phyloP scores from a whole-genome alignment of 1,140 invertebrate species.

The Pseudobourletiella spinata region DNA sequence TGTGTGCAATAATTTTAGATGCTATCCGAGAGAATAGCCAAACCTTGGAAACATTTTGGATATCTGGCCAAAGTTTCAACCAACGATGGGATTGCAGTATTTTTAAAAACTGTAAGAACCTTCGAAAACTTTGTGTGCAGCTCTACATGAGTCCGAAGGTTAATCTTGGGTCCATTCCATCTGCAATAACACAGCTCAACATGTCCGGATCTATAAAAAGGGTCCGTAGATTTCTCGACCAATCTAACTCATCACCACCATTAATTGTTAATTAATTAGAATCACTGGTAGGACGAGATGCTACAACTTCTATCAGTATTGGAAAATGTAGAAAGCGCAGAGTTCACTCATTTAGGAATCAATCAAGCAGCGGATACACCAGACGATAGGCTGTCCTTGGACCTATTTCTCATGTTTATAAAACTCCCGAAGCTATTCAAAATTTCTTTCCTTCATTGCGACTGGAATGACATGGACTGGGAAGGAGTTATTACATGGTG shows the following conservation, averaged over 20 bases:
- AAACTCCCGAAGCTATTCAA: neutral
- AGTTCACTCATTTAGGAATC: slow-evolving; percentile 3
- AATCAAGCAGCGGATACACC: neutral
- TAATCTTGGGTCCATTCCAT: neutral
- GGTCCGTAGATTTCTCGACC: too few species aligned
- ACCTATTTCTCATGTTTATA: neutral
- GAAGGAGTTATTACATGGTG: neutral
- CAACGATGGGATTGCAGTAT: slow-evolving; percentile 4
- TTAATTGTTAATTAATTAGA: too few species aligned
- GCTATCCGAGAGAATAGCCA: neutral
- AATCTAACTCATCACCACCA: too few species aligned
- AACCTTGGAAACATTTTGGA: slow-evolving; percentile 6
- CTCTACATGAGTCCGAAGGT: slow-evolving; percentile 8
- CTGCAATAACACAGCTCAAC: neutral
- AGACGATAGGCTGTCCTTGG: neutral
- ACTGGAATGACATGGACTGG: neutral
- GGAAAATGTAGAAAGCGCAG: neutral
- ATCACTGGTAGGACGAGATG: neutral
- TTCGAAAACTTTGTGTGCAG: neutral
- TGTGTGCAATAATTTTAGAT: too few species aligned
- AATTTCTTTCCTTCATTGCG: slow-evolving; percentile 6
- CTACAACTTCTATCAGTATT: neutral
- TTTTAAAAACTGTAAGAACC: neutral
- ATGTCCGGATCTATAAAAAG: slow-evolving; percentile 1
- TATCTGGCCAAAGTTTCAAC: neutral